These are phyloP conservation scores for Lagria hirta DNA, from an alignment of 2,888 invertebrate genomes.

Conservation along the genomic window DNA sequence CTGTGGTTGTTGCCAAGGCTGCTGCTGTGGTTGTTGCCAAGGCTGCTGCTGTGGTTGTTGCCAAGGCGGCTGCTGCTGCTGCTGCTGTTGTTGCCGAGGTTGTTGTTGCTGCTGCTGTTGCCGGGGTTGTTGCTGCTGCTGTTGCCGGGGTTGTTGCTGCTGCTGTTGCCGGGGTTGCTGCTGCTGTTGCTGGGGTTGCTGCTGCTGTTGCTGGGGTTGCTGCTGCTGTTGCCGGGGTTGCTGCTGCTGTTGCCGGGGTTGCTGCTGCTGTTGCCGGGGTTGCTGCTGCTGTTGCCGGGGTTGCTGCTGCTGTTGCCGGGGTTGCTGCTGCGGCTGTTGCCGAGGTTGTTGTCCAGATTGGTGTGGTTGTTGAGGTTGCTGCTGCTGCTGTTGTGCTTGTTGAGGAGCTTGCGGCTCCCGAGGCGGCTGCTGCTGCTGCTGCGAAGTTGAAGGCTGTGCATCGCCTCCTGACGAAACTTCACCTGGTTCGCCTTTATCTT, in stretches of 20 bases:
- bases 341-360: not conserved
- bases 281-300: not conserved
- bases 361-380: not conserved
- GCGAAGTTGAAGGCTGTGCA: not conserved
- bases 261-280: not conserved
- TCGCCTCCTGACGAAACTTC: not conserved
- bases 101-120: slow-evolving; percentile 7
- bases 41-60: slow-evolving; percentile 11
- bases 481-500: not conserved
- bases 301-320: slow-evolving; percentile 1
- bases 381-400: not conserved
- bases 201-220: slow-evolving; percentile 9
- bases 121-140: slow-evolving; percentile 10
- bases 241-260: not conserved
- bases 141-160: slow-evolving; percentile 12
- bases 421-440: not conserved
- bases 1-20: slow-evolving; percentile 14
- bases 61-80: slow-evolving; percentile 10
- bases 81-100: slow-evolving; percentile 6
- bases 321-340: not conserved
- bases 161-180: slow-evolving; percentile 10
- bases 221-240: slow-evolving; percentile 2
- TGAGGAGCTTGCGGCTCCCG: not conserved
- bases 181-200: slow-evolving; percentile 14
- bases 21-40: slow-evolving; percentile 1